These are phyloP conservation scores for Pocillopora grandis DNA, from an alignment of 92 coral and sea anemone genomes.

Conservation along the genomic window DNA sequence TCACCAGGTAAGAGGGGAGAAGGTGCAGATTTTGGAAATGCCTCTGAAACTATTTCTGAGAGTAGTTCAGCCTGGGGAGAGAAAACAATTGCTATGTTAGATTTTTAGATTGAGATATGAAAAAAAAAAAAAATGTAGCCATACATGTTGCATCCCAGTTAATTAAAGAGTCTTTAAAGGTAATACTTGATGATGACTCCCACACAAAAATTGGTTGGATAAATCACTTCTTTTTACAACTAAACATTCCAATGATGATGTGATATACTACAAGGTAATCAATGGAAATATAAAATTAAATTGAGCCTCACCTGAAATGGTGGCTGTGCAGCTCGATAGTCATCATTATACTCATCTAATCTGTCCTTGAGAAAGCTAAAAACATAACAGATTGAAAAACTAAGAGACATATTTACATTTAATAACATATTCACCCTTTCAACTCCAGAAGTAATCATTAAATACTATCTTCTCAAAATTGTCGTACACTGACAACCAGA, in stretches of 20 bases:
- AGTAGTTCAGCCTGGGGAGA: slow-evolving; percentile 57
- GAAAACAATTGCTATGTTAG: background rate
- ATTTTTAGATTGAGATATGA: no score
- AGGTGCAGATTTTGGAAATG: slow-evolving; percentile 41
- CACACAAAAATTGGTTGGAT: no score
- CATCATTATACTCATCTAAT: slow-evolving; percentile 85
- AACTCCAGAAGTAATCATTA: background rate
- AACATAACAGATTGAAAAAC: background rate
- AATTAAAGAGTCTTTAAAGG: no score
- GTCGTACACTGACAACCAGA: no score
- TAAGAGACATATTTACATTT: background rate
- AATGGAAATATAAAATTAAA: background rate
- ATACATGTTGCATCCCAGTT: no score
- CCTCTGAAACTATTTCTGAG: slow-evolving; percentile 70
- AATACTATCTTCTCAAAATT: no score
- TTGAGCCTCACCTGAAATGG: slow-evolving; percentile 65
- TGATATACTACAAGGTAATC: background rate
- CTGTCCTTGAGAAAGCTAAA: slow-evolving; percentile 80
- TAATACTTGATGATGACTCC: no score
- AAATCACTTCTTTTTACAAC: no score
- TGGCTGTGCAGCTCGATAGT: slow-evolving; percentile 74
- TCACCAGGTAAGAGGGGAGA: slow-evolving; percentile 51
- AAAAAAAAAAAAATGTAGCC: no score
- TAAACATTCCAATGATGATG: background rate
- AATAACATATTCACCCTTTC: background rate